These are phyloP conservation scores for Andrena haemorrhoa DNA, from an alignment of 2,888 invertebrate genomes.

Conservation along the genomic window DNA sequence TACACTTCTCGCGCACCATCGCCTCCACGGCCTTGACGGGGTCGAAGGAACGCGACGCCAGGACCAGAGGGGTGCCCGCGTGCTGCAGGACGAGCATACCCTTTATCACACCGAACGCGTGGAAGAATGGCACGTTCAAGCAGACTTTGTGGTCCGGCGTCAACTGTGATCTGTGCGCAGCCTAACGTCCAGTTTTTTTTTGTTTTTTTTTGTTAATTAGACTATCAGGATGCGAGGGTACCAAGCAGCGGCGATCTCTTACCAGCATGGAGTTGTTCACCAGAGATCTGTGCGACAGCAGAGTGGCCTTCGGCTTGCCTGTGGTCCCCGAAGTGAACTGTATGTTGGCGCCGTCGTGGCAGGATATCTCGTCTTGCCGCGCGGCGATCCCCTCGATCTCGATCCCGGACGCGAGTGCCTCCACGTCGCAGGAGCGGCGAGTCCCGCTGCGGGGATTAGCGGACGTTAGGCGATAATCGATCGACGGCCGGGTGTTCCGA, in stretches of 20 bases:
- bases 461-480: slow-evolving; percentile 41
- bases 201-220: too few species aligned
- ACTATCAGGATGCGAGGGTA: neutral
- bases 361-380: slow-evolving; percentile 87
- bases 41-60: slow-evolving; percentile 88
- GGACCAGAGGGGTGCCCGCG: slow-evolving; percentile 87
- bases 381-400: slow-evolving; percentile 83
- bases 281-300: slow-evolving; percentile 90
- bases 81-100: slow-evolving; percentile 87
- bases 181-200: slow-evolving; percentile 57
- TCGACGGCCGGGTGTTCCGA: neutral
- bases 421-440: slow-evolving; percentile 84
- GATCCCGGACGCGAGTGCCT: slow-evolving; percentile 78
- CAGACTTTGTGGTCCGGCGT: slow-evolving; percentile 84
- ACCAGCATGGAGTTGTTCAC: slow-evolving; percentile 91
- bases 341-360: slow-evolving; percentile 90
- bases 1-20: slow-evolving; percentile 89
- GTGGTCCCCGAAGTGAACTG: slow-evolving; percentile 95
- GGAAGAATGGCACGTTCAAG: slow-evolving; percentile 92
- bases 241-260: neutral
- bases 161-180: slow-evolving; percentile 83
- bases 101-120: slow-evolving; percentile 91
- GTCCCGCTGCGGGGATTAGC: slow-evolving; percentile 81
- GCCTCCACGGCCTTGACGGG: slow-evolving; percentile 88
- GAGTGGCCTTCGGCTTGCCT: slow-evolving; percentile 91